Conservation (phyloP, 2,888 invertebrate genomes). For the Mythimna lalbum region DNA sequence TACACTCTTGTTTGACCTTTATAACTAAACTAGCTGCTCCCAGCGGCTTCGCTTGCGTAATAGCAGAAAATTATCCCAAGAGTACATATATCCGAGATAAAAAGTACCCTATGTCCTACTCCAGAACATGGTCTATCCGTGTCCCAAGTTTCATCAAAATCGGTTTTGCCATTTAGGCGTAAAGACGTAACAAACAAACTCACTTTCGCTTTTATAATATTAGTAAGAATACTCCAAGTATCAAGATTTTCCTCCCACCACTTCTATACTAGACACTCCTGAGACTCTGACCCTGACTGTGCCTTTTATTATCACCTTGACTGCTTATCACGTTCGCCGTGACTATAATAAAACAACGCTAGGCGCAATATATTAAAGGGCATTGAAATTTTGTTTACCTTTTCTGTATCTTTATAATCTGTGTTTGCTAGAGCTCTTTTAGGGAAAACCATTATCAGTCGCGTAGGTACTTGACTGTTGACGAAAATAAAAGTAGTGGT, state of each 20-base stretch:
- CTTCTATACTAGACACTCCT: background rate
- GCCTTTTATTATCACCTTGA: conserved; percentile 70
- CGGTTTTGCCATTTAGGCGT: too few species aligned
- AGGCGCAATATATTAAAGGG: conserved; percentile 66
- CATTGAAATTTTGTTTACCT: conserved; percentile 67
- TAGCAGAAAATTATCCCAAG: too few species aligned
- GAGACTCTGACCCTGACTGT: conserved; percentile 48
- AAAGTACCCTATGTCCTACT: too few species aligned
- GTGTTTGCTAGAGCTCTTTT: conserved; percentile 64
- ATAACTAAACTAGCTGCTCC: too few species aligned
- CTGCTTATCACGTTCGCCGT: conserved; percentile 70
- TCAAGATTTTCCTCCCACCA: background rate
- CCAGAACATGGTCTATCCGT: too few species aligned
- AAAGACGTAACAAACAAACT: too few species aligned
- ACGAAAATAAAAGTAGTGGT: background rate
- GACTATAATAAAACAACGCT: conserved; percentile 53
- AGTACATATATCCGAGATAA: too few species aligned
- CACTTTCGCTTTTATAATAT: too few species aligned
- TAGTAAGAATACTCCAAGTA: too few species aligned
- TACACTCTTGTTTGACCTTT: too few species aligned
- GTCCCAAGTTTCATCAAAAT: too few species aligned
- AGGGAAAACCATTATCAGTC: conserved; percentile 59
- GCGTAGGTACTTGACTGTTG: conserved; percentile 11
- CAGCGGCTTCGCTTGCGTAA: too few species aligned
- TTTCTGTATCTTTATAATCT: conserved; percentile 66